Evolutionary conservation across 2,888 invertebrate genomes (phyloP).

Genomic region (Phyto melanocephala): DNA sequence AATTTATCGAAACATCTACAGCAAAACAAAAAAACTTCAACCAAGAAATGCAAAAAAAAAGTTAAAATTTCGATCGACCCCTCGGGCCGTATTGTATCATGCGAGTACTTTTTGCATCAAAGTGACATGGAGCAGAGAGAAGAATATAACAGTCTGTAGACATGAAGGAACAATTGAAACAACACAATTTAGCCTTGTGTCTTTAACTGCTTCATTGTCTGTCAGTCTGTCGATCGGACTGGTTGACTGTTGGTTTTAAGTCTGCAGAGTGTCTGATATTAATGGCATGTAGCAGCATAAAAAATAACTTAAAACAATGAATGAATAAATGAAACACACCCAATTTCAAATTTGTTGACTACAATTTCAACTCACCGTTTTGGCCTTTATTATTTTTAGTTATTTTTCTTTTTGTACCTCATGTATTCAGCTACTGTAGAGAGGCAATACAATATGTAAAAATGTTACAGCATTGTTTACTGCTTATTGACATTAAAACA

Average conservation of each 20-base stretch:
- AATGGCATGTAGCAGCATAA: constrained; percentile 22
- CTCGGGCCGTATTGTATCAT: constrained; percentile 45
- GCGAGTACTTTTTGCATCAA: constrained; percentile 45
- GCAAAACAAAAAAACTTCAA: constrained; percentile 50
- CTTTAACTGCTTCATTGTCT: background rate
- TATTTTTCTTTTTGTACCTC: background rate
- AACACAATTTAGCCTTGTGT: constrained; percentile 39
- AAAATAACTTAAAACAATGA: constrained; percentile 4
- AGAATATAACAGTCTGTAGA: constrained; percentile 11
- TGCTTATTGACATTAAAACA: constrained; percentile 40
- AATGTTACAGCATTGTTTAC: constrained; percentile 26
- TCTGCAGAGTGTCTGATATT: constrained; percentile 4
- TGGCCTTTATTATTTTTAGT: constrained; percentile 27
- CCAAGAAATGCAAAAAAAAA: constrained; percentile 5
- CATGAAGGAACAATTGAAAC: constrained; percentile 41
- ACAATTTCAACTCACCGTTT: constrained; percentile 40
- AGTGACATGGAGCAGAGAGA: constrained; percentile 34
- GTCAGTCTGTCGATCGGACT: constrained; percentile 3
- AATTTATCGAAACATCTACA: constrained; percentile 52
- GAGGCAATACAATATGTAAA: background rate
- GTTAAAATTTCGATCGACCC: constrained; percentile 21
- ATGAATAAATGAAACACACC: constrained; percentile 48
- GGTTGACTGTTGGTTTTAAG: constrained; percentile 7
- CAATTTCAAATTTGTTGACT: constrained; percentile 39
- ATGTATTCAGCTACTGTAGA: constrained; percentile 8